A percentile compares a stretch with the other conserved stretches of the same genome.
Conservation (phyloP, 1,140 invertebrate genomes). For the Orchesella cincta region DNA sequence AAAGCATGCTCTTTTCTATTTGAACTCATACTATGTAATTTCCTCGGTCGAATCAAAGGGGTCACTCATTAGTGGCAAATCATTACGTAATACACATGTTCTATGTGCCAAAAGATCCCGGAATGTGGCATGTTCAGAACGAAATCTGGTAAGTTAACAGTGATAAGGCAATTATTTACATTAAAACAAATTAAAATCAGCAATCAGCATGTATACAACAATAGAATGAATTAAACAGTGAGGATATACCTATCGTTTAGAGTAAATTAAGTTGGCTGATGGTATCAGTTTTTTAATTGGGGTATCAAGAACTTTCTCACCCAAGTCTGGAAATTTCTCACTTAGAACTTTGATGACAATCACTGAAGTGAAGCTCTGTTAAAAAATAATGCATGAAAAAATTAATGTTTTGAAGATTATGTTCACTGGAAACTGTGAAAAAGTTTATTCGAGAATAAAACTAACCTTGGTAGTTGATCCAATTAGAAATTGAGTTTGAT, state of each 20-base stretch:
- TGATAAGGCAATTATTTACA: neutral
- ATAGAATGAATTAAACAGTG: neutral
- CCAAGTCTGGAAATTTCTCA: conserved; percentile 21
- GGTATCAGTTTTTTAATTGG: conserved; percentile 15
- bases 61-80: neutral
- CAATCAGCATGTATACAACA: no score
- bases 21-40: neutral
- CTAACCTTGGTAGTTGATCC: conserved; percentile 39
- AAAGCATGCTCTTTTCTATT: neutral
- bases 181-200: neutral
- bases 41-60: neutral
- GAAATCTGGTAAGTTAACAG: neutral
- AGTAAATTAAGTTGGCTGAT: conserved; percentile 4
- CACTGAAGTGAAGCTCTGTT: conserved; percentile 1
- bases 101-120: conserved; percentile 40
- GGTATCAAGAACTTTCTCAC: conserved; percentile 10
- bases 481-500: conserved; percentile 33
- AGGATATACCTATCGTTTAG: conserved; percentile 6
- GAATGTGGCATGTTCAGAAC: conserved; percentile 34
- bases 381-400: neutral
- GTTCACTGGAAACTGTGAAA: neutral
- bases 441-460: neutral
- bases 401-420: neutral
- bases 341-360: neutral
- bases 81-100: neutral